Evolutionary conservation across 2,113 vertebrate genomes (phyloP), one percentile per base, ranked within the genome.

Genomic region (Gnathonemus echidnorhynchus): DNA sequence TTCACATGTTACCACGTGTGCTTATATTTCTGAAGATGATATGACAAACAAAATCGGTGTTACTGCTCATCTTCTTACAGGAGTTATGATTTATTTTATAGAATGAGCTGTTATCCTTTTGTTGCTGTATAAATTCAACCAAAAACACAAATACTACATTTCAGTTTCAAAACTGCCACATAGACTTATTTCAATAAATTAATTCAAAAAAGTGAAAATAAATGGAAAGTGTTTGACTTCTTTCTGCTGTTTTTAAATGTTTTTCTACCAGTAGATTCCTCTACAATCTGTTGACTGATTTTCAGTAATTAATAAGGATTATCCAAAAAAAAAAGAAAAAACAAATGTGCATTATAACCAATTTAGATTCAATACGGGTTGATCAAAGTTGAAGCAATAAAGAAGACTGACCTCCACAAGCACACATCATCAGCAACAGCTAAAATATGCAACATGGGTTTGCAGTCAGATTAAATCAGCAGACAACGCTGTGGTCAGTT

Each of bases 231-330:
- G 24, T 58, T 58, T 52, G 77, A 77, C 45, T 31, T 31, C 24
- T n/a, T 52, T 9, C 11, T n/a, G 50, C 50, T 50, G 58, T n/a
- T 27, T 58, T 35, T 56, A 83, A 48, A 45, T n/a, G 27, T 42
- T 84, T n/a, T 83, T 31, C 89, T 77, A 42, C 53, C 35, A 21
- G 50, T 52, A 45, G 9, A n/a, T 89, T 89, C 50, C 39, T 62
- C 31, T 46, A 39, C 70, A 62, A 27, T 5, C 66, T 56, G 62
- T 46, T 27, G 77, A 85, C 88, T 90, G 70, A 88, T 88, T 88
- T 88, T 85, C 53, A 85, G 74, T 15, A 90, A 85, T 66, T 19
- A 49, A 88, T 56, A 84, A 56, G 49, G 90, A 88, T 88, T 62
- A 90, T 88, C 48, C 50, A 35, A 42, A 3, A 42, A 39, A 42